phyloP scores from a whole-genome alignment of 30 jellyfish, hydroid and myxozoan genomes.

The Sanderia malayensis region DNA sequence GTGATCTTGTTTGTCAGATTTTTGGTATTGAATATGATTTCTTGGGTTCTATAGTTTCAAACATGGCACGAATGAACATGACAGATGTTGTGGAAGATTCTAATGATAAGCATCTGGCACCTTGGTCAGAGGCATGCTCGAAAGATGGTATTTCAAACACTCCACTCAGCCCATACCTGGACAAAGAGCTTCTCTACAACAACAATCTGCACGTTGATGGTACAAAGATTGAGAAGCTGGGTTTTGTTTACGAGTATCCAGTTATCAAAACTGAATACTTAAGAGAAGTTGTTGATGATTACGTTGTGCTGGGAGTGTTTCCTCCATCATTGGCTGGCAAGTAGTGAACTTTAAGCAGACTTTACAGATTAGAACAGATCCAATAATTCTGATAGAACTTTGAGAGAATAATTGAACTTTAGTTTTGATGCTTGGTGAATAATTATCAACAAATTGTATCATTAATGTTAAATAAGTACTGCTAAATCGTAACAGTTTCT shows the following conservation, averaged over 20 bases:
- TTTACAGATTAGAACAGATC: too few species aligned
- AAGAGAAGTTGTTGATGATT: constrained; percentile 74
- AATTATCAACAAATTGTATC: too few species aligned
- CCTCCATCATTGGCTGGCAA: constrained; percentile 75
- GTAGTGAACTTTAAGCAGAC: neutral
- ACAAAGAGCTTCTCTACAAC: constrained; percentile 84
- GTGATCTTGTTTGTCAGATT: constrained; percentile 76
- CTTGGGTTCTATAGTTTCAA: constrained; percentile 83
- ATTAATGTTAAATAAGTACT: too few species aligned
- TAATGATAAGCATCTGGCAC: constrained; percentile 89
- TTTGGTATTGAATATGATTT: constrained; percentile 82
- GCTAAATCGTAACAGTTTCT: too few species aligned
- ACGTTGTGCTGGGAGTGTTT: constrained; percentile 73
- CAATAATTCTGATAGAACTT: too few species aligned
- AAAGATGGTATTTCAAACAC: constrained; percentile 73
- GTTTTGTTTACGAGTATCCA: constrained; percentile 77
- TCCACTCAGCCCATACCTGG: constrained; percentile 91
- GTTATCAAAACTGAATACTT: constrained; percentile 57
- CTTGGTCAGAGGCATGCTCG: constrained; percentile 95
- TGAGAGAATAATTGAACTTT: too few species aligned
- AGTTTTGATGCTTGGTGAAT: too few species aligned
- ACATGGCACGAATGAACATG: constrained; percentile 92
- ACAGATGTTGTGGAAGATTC: constrained; percentile 78
- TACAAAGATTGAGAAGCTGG: constrained; percentile 76
- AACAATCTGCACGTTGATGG: constrained; percentile 79